Percentiles rank a stretch among this genome's conserved stretches.
Conservation (phyloP, 1,140 invertebrate species). For the Chironomus tepperi region DNA sequence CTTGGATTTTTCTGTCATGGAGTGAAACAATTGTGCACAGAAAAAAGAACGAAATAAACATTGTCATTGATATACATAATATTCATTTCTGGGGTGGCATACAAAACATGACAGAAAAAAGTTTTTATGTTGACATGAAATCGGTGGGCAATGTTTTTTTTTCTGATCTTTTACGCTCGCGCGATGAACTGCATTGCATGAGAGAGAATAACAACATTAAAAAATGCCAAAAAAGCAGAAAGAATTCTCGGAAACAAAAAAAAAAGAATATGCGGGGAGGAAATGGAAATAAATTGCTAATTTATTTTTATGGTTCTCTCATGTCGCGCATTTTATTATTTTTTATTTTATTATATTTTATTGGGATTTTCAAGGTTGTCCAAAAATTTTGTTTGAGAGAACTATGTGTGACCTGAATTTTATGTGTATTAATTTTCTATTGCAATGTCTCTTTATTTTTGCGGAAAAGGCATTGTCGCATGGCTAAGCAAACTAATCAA, state of each 20-base stretch:
- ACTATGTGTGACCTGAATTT: not conserved
- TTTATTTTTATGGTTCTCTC: slow-evolving; percentile 21
- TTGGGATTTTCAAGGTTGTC: slow-evolving; percentile 11
- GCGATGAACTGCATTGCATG: not conserved
- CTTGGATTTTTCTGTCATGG: not conserved
- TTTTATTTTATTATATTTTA: not conserved
- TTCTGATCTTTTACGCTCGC: not conserved
- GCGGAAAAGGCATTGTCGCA: slow-evolving; percentile 24
- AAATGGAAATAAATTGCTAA: slow-evolving; percentile 22
- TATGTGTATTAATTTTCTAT: not conserved
- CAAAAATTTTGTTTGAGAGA: not conserved
- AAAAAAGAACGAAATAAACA: not conserved
- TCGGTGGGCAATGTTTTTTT: not conserved
- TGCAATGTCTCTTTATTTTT: slow-evolving; percentile 20
- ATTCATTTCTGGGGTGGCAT: not conserved
- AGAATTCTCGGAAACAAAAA: slow-evolving; percentile 20
- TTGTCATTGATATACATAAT: not conserved
- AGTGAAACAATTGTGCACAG: not conserved
- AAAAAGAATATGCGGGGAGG: not conserved
- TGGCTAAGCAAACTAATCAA: slow-evolving; percentile 25
- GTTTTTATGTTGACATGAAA: too few relatives aligned
- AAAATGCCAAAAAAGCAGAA: not conserved
- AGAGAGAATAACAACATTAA: not conserved
- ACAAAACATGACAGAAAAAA: not conserved
- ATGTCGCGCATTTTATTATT: not conserved